These are phyloP conservation scores for Eubucco bourcierii DNA, from an alignment of 2,113 vertebrate genomes.

Conservation along the genomic window DNA sequence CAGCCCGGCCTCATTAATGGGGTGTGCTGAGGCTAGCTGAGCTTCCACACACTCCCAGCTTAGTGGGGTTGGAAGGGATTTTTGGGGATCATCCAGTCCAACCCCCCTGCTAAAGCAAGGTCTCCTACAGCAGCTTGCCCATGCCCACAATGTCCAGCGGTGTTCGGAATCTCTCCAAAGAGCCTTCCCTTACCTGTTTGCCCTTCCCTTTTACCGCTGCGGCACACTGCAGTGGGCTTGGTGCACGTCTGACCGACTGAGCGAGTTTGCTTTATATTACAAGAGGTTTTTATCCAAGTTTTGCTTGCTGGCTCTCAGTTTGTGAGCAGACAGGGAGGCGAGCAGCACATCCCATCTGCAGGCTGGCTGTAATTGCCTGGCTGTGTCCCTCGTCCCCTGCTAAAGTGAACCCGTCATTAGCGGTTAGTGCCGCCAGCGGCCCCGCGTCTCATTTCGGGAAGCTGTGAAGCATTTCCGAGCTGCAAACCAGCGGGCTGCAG, in stretches of 20 bases:
- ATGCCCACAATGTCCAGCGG: too few relatives aligned
- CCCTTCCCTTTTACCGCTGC: not conserved
- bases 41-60: not conserved
- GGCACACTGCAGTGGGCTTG: rapidly evolving
- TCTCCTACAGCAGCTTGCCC: too few relatives aligned
- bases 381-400: not conserved
- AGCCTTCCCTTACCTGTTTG: not conserved
- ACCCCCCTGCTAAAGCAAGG: not conserved
- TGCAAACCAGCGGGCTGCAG: not conserved
- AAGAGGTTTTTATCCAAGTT: not conserved
- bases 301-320: not conserved
- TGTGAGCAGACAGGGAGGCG: not conserved
- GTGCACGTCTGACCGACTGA: too few relatives aligned
- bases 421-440: rapidly evolving
- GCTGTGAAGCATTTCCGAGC: not conserved
- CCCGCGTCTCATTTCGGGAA: rapidly evolving
- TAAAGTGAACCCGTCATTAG: not conserved
- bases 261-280: not conserved
- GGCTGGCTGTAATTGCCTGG: not conserved
- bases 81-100: not conserved
- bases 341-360: not conserved
- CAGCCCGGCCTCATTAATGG: rapidly evolving
- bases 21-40: rapidly evolving
- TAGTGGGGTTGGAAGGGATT: not conserved
- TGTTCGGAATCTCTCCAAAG: not conserved